Evolutionary conservation across 2,797 vertebrate genomes (phyloP).

Genomic region (Leptatherina wallacei): DNA sequence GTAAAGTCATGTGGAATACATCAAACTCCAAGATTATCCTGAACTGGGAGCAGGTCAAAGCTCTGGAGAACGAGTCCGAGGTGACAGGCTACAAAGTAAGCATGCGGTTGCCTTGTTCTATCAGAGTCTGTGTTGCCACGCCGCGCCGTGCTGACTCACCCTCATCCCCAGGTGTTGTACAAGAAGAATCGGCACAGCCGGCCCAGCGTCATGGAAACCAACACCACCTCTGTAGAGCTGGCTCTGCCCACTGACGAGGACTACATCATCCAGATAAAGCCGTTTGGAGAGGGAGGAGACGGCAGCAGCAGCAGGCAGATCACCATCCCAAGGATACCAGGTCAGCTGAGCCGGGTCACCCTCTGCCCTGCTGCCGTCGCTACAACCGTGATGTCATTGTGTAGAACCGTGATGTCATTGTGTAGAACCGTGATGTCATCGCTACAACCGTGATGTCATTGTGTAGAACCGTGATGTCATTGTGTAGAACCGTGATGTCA

Average conservation of each 20-base stretch:
- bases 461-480: too few species aligned
- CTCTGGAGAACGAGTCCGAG: conserved; percentile 96
- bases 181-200: conserved; percentile 91
- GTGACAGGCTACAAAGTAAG: conserved; percentile 98
- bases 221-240: conserved; percentile 94
- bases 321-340: conserved; percentile 92
- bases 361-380: conserved; percentile 24
- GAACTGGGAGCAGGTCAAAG: conserved; percentile 98
- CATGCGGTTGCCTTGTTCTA: conserved; percentile 4
- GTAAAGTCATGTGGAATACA: conserved; percentile 96
- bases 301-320: conserved; percentile 95
- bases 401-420: too few species aligned
- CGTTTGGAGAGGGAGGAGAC: conserved; percentile 95
- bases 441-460: too few species aligned
- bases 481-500: too few species aligned
- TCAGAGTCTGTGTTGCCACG: conserved; percentile 20
- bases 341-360: conserved; percentile 61
- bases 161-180: conserved; percentile 88
- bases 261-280: conserved; percentile 94
- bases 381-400: too few species aligned
- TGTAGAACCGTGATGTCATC: too few species aligned
- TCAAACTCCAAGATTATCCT: conserved; percentile 96
- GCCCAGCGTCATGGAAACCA: conserved; percentile 92
- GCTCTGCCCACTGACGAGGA: conserved; percentile 92
- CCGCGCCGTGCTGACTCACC: neutral